Base-by-base conservation (phyloP, 1,140 invertebrate genomes). In the Idris sp. region DNA sequence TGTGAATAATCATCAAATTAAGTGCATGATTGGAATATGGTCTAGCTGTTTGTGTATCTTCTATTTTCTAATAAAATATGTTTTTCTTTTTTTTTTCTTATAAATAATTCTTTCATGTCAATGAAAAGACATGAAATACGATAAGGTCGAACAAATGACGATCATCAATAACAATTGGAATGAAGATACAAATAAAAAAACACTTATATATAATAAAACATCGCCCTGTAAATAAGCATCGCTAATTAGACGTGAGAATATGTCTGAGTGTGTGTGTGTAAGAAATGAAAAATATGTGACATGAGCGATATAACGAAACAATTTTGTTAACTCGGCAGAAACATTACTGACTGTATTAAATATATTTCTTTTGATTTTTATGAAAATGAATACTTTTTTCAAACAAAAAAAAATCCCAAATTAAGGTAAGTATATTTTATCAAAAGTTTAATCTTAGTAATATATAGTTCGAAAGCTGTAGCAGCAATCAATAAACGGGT, bases 351-450 rank as follows among this genome's bases (percentile, higher is more conserved):
- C 54, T 74, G 64, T 74, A 74, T 74, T 61, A 62, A 74, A 74
- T 74, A 74, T 68, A 74, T 74, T 74, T 68, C 72, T 74, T 74
- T 74, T 74, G 71, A 74, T 74, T 67, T 74, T 74, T 74, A 62
- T 25, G 33, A 62, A 8, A 38, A 16, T 35, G 2, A 30, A 5
- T 30, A 9, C 2, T 30, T 30, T 30, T 30, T 30, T 30, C n/a
- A 4, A 30, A 5, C 28, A 2, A 8, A 25, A 25, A 25, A 25
- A 25, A 25, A 4, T 25, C 22, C n/a, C n/a, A n/a, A n/a, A n/a
- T n/a, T n/a, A n/a, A n/a, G n/a, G n/a, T n/a, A n/a, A n/a, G n/a
- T n/a, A n/a, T n/a, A n/a, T n/a, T n/a, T n/a, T n/a, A n/a, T n/a
- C n/a, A n/a, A n/a, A n/a, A n/a, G n/a, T n/a, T n/a, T n/a, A n/a